Percentiles rank a stretch among this genome's conserved stretches.
phyloP scores from a whole-genome alignment of 1,140 invertebrate genomes.

The Samia ricini region DNA sequence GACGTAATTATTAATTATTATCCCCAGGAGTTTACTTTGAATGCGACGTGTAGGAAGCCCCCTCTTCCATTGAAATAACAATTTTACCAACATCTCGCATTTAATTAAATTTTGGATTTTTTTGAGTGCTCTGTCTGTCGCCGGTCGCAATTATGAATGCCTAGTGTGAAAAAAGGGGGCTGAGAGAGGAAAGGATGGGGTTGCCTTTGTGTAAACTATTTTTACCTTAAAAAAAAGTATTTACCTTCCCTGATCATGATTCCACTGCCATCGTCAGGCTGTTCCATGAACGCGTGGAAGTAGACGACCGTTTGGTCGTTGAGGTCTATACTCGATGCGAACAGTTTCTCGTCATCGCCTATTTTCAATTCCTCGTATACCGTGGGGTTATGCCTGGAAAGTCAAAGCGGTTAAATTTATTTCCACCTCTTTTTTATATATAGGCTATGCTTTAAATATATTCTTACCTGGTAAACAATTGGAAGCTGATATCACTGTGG shows the following conservation, averaged over 20 bases:
- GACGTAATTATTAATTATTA: too few relatives aligned
- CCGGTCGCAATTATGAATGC: too few relatives aligned
- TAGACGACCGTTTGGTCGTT: slow-evolving; percentile 74
- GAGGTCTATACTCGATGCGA: slow-evolving; percentile 77
- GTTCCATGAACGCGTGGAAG: slow-evolving; percentile 80
- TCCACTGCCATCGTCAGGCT: slow-evolving; percentile 65
- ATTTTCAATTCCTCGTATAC: slow-evolving; percentile 61
- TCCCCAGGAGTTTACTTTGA: too few relatives aligned
- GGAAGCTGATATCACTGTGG: slow-evolving; percentile 68
- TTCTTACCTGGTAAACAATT: slow-evolving; percentile 75
- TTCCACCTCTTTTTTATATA: neutral
- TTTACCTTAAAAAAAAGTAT: neutral
- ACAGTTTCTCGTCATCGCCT: slow-evolving; percentile 72
- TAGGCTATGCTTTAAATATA: neutral
- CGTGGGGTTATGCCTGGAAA: slow-evolving; percentile 75
- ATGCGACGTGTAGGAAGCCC: too few relatives aligned
- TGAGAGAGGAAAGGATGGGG: too few relatives aligned
- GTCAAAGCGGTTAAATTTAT: neutral
- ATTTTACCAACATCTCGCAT: too few relatives aligned
- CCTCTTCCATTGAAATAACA: too few relatives aligned
- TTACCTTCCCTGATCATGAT: slow-evolving; percentile 74
- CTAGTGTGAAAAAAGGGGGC: too few relatives aligned
- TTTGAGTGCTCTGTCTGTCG: too few relatives aligned
- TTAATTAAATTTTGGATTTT: too few relatives aligned
- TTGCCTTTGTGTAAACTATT: too few relatives aligned